Conservation (phyloP, 2,797 vertebrate species). For the Crypturellus tataupa region DNA sequence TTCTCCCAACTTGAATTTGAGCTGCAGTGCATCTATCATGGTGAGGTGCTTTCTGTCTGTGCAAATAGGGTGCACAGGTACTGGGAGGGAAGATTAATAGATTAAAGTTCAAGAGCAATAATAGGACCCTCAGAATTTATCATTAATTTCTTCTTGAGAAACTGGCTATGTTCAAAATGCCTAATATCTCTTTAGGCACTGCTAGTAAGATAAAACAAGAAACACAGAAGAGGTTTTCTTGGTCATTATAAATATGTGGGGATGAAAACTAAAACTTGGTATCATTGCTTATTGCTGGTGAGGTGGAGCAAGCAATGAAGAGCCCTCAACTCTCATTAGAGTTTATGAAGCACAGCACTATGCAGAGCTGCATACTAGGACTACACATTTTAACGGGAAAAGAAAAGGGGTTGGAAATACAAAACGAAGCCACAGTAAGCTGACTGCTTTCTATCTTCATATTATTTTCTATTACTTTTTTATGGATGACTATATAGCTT, state of each 20-base stretch:
- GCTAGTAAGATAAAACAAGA: background rate
- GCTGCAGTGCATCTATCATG: accelerated
- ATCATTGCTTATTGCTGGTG: background rate
- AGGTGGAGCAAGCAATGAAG: background rate
- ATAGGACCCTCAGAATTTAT: background rate
- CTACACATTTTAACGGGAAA: background rate
- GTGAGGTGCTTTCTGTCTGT: background rate
- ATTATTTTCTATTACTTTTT: conserved; percentile 43
- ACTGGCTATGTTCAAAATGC: background rate
- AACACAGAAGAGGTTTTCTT: background rate
- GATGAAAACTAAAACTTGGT: background rate
- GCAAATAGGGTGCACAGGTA: background rate
- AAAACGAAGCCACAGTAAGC: background rate
- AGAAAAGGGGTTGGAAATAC: background rate
- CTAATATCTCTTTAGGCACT: background rate
- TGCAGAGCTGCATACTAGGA: background rate
- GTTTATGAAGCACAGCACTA: background rate
- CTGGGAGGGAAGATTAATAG: background rate
- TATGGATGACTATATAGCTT: background rate
- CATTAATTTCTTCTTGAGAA: background rate
- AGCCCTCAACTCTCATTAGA: background rate
- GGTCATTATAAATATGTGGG: background rate
- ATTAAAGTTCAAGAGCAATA: background rate
- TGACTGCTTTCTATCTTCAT: background rate
- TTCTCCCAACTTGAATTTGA: background rate